Evolutionary conservation across 2,113 vertebrate species (phyloP).

Genomic region (Eurystomus gularis): DNA sequence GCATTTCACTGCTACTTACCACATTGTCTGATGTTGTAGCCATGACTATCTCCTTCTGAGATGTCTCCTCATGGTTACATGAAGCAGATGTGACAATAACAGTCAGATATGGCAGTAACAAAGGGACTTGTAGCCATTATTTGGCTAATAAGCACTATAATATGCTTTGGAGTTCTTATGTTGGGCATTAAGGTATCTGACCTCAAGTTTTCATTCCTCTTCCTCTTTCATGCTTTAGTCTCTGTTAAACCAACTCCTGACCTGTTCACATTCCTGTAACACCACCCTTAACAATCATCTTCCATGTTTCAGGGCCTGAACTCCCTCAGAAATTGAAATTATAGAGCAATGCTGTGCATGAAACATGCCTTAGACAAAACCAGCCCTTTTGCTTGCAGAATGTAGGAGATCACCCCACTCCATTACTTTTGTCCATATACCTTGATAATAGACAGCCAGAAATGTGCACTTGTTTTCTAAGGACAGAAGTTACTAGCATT

Average conservation of each 20-base stretch:
- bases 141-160: not conserved
- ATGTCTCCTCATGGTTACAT: not conserved
- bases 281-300: not conserved
- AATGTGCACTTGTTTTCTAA: not conserved
- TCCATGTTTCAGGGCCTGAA: not conserved
- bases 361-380: not conserved
- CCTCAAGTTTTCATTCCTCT: not conserved
- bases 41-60: not conserved
- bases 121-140: accelerated
- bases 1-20: not conserved
- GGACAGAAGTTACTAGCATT: not conserved
- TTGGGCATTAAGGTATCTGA: not conserved
- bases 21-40: not conserved
- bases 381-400: not conserved
- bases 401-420: accelerated
- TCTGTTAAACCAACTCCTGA: not conserved
- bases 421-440: not conserved
- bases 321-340: not conserved
- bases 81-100: not conserved
- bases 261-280: not conserved
- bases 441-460: accelerated
- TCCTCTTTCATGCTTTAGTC: not conserved
- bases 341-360: accelerated
- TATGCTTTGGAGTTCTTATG: not conserved
- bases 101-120: not conserved